These are phyloP conservation scores for Apocheima hispidaria DNA, from an alignment of 2,888 invertebrate genomes.

Conservation along the genomic window DNA sequence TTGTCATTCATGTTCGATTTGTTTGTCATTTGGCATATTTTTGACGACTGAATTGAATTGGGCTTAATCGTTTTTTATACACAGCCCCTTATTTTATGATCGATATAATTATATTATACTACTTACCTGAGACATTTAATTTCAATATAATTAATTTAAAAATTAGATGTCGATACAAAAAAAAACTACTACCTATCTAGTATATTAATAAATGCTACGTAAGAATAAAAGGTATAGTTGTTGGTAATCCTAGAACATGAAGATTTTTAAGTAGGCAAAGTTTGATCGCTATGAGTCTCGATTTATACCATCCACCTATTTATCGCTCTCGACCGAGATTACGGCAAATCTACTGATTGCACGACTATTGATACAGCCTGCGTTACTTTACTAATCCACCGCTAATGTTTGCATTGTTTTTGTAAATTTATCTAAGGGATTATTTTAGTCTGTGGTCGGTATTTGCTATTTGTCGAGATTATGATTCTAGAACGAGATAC, in stretches of 20 bases:
- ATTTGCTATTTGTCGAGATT: conserved; percentile 34
- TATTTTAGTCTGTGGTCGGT: conserved; percentile 39
- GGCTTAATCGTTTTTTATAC: too few species aligned
- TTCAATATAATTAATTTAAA: too few species aligned
- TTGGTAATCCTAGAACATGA: background rate
- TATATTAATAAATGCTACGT: too few species aligned
- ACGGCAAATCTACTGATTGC: conserved; percentile 75
- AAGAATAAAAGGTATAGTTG: too few species aligned
- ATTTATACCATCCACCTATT: conserved; percentile 53
- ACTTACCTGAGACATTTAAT: too few species aligned
- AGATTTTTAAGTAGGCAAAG: background rate
- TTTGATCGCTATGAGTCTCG: conserved; percentile 35
- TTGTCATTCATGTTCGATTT: too few species aligned
- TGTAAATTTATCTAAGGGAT: conserved; percentile 62
- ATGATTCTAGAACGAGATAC: conserved; percentile 19
- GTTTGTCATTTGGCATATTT: too few species aligned
- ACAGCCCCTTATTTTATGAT: too few species aligned
- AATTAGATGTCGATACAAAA: too few species aligned
- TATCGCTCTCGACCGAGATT: conserved; percentile 73
- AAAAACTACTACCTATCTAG: too few species aligned
- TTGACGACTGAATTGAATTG: too few species aligned
- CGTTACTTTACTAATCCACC: conserved; percentile 64
- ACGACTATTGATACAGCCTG: conserved; percentile 65
- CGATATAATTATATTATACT: too few species aligned
- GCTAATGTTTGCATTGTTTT: conserved; percentile 69